These are phyloP conservation scores for Ctena decussata DNA, from an alignment of 2,888 invertebrate genomes.

Conservation along the genomic window DNA sequence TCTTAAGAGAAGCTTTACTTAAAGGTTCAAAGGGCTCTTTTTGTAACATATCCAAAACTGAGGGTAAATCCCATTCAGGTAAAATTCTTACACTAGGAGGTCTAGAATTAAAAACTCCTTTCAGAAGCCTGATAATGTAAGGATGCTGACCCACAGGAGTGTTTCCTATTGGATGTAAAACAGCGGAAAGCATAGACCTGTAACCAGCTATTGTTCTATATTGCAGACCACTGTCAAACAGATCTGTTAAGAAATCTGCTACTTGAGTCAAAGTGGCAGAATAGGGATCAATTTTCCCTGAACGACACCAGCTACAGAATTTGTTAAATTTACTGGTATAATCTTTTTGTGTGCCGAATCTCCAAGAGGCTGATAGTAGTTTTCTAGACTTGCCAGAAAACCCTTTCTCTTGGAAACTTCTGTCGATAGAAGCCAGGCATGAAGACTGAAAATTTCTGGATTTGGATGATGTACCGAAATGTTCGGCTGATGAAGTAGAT, in stretches of 20 bases:
- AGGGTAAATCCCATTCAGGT: slow-evolving; percentile 48
- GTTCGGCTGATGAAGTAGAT: slow-evolving; percentile 42
- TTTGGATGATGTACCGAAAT: slow-evolving; percentile 39
- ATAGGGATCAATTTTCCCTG: too few relatives aligned
- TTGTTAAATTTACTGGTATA: too few relatives aligned
- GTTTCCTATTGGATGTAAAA: slow-evolving; percentile 5
- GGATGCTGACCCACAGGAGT: slow-evolving; percentile 38
- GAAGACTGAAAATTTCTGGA: too few relatives aligned
- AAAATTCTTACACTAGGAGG: slow-evolving; percentile 23
- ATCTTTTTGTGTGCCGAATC: too few relatives aligned
- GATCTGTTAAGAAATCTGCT: slow-evolving; percentile 15
- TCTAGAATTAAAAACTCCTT: slow-evolving; percentile 36
- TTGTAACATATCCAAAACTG: slow-evolving; percentile 27
- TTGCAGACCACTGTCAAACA: slow-evolving; percentile 21
- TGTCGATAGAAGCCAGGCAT: too few relatives aligned
- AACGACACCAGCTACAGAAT: too few relatives aligned
- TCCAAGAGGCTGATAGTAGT: too few relatives aligned
- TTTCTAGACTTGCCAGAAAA: too few relatives aligned
- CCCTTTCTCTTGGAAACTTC: too few relatives aligned
- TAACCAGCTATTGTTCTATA: slow-evolving; percentile 36
- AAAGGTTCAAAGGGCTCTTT: slow-evolving; percentile 42
- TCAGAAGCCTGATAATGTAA: slow-evolving; percentile 7
- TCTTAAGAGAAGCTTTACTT: slow-evolving; percentile 18
- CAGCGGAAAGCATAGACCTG: slow-evolving; percentile 25
- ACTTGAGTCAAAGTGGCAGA: slow-evolving; percentile 13